Conservation (phyloP, 2,888 invertebrate genomes). For the Tiphia femorata region DNA sequence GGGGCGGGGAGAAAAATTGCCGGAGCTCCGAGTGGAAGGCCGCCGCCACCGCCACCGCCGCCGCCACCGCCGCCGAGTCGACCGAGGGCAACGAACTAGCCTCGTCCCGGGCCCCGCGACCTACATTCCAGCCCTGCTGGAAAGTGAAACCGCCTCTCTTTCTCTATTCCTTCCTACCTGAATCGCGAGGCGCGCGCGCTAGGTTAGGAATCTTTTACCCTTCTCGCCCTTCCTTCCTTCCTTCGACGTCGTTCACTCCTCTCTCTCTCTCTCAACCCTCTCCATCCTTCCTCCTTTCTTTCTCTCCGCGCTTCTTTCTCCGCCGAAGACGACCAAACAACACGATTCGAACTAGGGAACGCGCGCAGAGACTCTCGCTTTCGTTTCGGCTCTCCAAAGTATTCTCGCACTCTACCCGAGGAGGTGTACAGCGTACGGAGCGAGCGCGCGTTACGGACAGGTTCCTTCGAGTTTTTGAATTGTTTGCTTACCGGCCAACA, state of each 20-base stretch:
- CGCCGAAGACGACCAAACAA: background rate
- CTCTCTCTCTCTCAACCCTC: background rate
- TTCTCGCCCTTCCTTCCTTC: background rate
- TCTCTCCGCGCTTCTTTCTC: background rate
- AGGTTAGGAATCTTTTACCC: slow-evolving; percentile 27
- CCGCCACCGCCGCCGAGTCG: too few species aligned
- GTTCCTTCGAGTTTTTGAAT: background rate
- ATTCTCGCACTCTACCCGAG: background rate
- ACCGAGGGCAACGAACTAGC: slow-evolving; percentile 73
- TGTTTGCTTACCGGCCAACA: slow-evolving; percentile 72
- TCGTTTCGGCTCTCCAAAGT: background rate
- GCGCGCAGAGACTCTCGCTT: background rate
- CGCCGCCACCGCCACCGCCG: too few species aligned
- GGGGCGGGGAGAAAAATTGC: slow-evolving; percentile 53
- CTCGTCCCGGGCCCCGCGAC: slow-evolving; percentile 70
- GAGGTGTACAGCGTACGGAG: background rate
- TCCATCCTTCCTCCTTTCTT: background rate
- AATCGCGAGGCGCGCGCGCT: slow-evolving; percentile 27
- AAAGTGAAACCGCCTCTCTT: slow-evolving; percentile 69
- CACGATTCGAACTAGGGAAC: too few species aligned
- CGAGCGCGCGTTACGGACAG: background rate
- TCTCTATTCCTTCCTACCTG: slow-evolving; percentile 50
- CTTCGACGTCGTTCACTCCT: background rate
- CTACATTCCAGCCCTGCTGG: slow-evolving; percentile 68
- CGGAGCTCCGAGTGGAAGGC: slow-evolving; percentile 71